Base-by-base conservation (phyloP, 2,888 invertebrate genomes). In the Drosophila paramelanica region DNA sequence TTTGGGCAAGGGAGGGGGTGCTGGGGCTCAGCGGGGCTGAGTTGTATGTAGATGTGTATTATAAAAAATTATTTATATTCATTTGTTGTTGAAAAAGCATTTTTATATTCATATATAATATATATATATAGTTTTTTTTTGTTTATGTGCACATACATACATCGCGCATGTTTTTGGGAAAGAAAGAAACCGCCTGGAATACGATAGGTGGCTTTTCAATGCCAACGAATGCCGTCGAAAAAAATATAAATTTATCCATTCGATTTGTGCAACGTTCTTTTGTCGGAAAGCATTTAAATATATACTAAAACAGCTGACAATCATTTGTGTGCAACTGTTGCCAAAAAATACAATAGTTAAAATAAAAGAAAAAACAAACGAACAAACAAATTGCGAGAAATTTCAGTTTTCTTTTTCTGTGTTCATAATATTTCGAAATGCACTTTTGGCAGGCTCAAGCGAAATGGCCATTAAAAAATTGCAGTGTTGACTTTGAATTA, bases 401-500 rank as follows among this genome's bases (percentile, higher is more conserved):
- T 14, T 50, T 49, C 55, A 33, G 10, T 33, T 17, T 52, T 20
- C 27, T 33, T 23, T 53, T 55, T 45, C 6, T 39, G 42, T 41
- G 55, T 13, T 13, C 36, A 39, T 59, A 67, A 56, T 73, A 67
- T 71, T 73, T 74, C 41, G 49, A 71, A 69, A 69, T 79, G 71
- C 74, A 73, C 36, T 77, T 80, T 80, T 77, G 72, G 88, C 77
- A 75, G 69, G 42, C 67, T 70, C 59, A 36, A 53, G 52, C 65
- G 56, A 62, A 71, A 69, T 74, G 73, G 77, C 68, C 81, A 84
- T 83, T 86, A 90, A 89, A 90, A 89, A 89, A 89, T 82, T 89
- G 88, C 88, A 62, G 58, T 56, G 88, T 77, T 90, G 89, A 89
- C 89, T 89, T 89, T 89, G 89, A 89, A 90, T 86, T 88, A 89